Base-by-base conservation (phyloP, 2,888 invertebrate genomes). In the Thera britannica region DNA sequence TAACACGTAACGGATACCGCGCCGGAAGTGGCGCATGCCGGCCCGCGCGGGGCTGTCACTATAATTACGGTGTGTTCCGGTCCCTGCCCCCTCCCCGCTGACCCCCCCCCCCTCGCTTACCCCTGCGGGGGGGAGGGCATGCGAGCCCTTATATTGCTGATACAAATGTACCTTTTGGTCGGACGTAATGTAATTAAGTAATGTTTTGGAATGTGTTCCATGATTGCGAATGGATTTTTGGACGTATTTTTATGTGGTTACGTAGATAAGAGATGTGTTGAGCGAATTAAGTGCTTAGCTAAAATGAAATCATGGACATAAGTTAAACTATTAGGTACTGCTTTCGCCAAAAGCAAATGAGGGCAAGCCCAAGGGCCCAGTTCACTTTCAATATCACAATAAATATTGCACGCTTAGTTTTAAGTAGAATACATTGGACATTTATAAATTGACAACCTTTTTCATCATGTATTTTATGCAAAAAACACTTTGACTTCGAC, bases 61-160 rank as follows among this genome's bases (percentile, higher is more conserved):
- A 68, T 72, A 67, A 70, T 70, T 72, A 72, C 70, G 51, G 61
- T 38, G 66, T 54, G 62, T 61, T 69, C 65, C 65, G 67, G 61
- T 63, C 58, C 58, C 49, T 65, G 58, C 36, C 60, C 62, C 56
- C 48, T 55, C 41, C 57, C 48, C 11, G 34, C 57, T 34, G 38
- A 5, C 3, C 8, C 41, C 51, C 23, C 36, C 12, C 58, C 12
- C 51, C n/a, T 6, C 38, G 35, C 44, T 23, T 23, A 23, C 23
- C 23, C 48, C 5, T 48, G 41, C 23, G 36, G 23, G 51, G 34
- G 56, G 49, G 49, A 12, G 52, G 58, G 64, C 41, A 58, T 46
- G 46, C 58, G 60, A 12, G 41, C 66, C 58, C 46, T 52, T 62
- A 58, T 66, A 54, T 62, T 66, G 62, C 66, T 56, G 65, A 65